These are phyloP conservation scores for Drosophila koepferae DNA, from an alignment of 2,888 invertebrate species.

Conservation along the genomic window DNA sequence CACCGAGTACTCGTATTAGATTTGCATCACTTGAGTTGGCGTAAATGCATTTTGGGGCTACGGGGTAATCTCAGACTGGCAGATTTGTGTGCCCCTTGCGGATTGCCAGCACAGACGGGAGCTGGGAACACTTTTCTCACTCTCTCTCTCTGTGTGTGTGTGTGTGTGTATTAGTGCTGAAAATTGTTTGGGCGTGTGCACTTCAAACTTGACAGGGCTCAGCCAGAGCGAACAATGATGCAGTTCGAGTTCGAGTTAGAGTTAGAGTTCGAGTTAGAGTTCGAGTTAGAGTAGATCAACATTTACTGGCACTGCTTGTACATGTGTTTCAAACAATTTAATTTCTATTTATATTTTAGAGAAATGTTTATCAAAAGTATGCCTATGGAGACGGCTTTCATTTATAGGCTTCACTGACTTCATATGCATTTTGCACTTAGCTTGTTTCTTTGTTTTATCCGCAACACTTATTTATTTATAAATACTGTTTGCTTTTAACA, in stretches of 20 bases:
- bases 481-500: neutral
- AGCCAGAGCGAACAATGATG: slow-evolving; percentile 7
- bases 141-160: slow-evolving; percentile 21
- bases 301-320: slow-evolving; percentile 36
- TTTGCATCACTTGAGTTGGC: slow-evolving; percentile 79
- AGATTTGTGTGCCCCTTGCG: slow-evolving; percentile 60
- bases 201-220: slow-evolving; percentile 55
- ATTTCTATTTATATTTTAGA: slow-evolving; percentile 18
- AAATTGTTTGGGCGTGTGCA: slow-evolving; percentile 73
- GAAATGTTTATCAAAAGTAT: slow-evolving; percentile 6
- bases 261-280: neutral
- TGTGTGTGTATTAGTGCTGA: slow-evolving; percentile 31
- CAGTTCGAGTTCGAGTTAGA: neutral
- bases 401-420: neutral
- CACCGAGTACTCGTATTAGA: slow-evolving; percentile 64
- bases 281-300: slow-evolving; percentile 25
- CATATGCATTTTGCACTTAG: neutral
- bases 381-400: neutral
- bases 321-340: slow-evolving; percentile 32
- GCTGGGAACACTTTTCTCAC: slow-evolving; percentile 22
- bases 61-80: slow-evolving; percentile 71
- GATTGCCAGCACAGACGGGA: slow-evolving; percentile 5
- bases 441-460: neutral
- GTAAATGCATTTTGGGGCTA: slow-evolving; percentile 77
- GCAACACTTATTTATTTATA: neutral